phyloP scores from a whole-genome alignment of 2,888 invertebrate species.

The Brachycybe producta region DNA sequence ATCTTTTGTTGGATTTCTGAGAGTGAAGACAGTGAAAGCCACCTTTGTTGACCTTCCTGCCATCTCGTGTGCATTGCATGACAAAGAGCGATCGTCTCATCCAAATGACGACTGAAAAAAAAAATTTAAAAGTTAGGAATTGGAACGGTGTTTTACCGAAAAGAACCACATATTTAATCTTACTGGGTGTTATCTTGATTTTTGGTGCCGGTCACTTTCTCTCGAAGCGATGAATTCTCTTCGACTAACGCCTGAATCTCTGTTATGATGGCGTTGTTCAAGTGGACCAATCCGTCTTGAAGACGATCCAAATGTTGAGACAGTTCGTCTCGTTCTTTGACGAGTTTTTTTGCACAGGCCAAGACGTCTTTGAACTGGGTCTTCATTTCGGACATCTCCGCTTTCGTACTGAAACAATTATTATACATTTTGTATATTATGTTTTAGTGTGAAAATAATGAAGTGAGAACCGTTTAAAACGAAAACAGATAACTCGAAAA shows the following conservation, averaged over 20 bases:
- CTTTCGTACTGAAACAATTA: conserved; percentile 18
- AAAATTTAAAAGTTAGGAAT: background rate
- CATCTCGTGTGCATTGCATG: conserved; percentile 25
- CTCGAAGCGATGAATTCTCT: conserved; percentile 20
- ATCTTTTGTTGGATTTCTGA: conserved; percentile 27
- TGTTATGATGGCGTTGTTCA: conserved; percentile 24
- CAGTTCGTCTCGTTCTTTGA: conserved; percentile 32
- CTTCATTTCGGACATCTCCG: conserved; percentile 23
- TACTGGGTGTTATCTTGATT: conserved; percentile 13
- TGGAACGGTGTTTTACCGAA: background rate
- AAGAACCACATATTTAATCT: conserved; percentile 6
- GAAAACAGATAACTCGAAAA: background rate
- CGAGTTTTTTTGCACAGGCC: conserved; percentile 25
- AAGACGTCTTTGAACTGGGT: conserved; percentile 23
- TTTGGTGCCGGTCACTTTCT: conserved; percentile 20
- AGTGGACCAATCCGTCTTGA: conserved; percentile 25
- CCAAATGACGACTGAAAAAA: conserved; percentile 21
- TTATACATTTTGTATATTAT: no score
- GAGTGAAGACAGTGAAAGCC: conserved; percentile 24
- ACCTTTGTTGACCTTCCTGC: conserved; percentile 24
- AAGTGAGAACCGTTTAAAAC: no score
- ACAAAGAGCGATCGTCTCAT: conserved; percentile 22
- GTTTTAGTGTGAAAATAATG: no score
- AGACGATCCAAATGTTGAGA: conserved; percentile 25
- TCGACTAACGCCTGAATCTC: conserved; percentile 21